Conservation (phyloP, 2,113 vertebrate genomes). For the Rhea americana region DNA sequence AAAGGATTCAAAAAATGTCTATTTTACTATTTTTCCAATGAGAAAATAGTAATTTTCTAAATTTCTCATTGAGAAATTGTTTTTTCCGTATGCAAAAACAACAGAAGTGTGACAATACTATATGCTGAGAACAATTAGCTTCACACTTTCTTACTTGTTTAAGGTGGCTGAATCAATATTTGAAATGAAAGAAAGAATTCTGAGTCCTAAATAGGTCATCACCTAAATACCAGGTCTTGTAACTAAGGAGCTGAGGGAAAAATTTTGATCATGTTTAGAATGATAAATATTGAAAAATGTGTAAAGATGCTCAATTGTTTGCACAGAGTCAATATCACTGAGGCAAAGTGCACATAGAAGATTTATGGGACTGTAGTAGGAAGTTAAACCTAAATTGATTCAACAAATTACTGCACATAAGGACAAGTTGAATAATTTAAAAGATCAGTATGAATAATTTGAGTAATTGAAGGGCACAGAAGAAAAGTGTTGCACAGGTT, state of each 20-base stretch:
- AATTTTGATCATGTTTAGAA: not conserved
- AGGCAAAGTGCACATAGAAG: not conserved
- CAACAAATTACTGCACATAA: slow-evolving; percentile 57
- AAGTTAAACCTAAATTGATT: slow-evolving; percentile 67
- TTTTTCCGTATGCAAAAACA: not conserved
- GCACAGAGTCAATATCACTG: slow-evolving; percentile 21
- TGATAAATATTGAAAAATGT: slow-evolving; percentile 15
- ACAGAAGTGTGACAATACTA: accelerated
- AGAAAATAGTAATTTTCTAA: not conserved
- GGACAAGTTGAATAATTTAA: slow-evolving; percentile 64
- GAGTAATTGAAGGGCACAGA: slow-evolving; percentile 26
- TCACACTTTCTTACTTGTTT: not conserved
- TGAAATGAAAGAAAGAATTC: not conserved
- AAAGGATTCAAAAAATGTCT: not conserved
- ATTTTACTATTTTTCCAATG: not conserved
- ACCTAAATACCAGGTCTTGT: not conserved
- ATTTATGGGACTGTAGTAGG: slow-evolving; percentile 47
- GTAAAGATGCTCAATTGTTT: slow-evolving; percentile 17
- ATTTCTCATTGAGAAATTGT: no score
- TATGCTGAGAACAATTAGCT: not conserved
- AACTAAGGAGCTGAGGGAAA: not conserved
- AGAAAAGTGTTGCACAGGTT: slow-evolving; percentile 26
- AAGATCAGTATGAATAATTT: slow-evolving; percentile 60
- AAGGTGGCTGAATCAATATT: not conserved
- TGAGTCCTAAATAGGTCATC: not conserved